These are phyloP conservation scores for Scopus umbretta DNA, from an alignment of 2,113 vertebrate species.

Conservation along the genomic window DNA sequence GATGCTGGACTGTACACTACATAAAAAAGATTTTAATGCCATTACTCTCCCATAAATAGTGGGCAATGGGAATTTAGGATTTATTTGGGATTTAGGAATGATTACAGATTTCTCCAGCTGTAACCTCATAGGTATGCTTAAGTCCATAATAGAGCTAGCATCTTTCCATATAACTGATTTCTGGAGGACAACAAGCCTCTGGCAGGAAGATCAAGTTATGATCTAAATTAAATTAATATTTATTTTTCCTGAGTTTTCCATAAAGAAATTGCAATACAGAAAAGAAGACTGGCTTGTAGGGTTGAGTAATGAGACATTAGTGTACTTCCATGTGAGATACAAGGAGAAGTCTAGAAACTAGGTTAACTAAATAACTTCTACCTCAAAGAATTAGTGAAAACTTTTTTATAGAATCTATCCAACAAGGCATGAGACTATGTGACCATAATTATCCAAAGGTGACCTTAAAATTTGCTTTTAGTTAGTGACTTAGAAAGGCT, in stretches of 20 bases:
- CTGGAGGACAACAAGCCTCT: not conserved
- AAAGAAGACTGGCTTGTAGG: not conserved
- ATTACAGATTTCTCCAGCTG: not conserved
- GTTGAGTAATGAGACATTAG: not conserved
- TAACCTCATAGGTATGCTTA: not conserved
- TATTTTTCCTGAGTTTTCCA: not conserved
- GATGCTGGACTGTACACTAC: not conserved
- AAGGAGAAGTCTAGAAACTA: not conserved
- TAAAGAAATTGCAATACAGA: not conserved
- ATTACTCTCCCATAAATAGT: not conserved
- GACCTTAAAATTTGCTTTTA: not conserved
- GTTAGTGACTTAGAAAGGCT: not conserved
- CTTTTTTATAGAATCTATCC: not conserved
- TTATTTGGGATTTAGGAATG: not conserved
- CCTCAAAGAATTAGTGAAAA: not conserved
- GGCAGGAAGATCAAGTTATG: not conserved
- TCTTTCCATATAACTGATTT: not conserved
- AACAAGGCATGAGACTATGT: not conserved
- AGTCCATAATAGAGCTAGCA: rapidly evolving
- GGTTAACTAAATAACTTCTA: not conserved
- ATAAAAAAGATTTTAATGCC: not conserved
- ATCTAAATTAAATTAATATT: not conserved
- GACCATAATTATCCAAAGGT: not conserved
- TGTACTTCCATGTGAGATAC: not conserved
- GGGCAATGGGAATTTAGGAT: not conserved